phyloP scores from a whole-genome alignment of 2,797 vertebrate genomes.

The Somateria mollissima region DNA sequence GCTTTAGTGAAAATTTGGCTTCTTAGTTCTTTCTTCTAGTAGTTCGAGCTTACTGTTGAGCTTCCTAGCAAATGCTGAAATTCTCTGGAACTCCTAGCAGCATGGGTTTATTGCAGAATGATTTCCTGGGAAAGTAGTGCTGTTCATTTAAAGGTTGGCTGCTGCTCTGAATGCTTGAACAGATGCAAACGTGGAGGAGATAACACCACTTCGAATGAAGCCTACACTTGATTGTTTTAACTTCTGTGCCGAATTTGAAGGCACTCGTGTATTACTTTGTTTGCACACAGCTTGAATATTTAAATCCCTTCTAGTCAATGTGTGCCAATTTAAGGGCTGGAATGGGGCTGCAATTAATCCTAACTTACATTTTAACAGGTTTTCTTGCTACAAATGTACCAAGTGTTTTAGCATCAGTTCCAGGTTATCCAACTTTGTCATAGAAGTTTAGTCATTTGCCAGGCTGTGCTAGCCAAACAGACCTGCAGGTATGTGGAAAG shows the following conservation, averaged over 20 bases:
- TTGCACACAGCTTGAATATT: neutral
- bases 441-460: neutral
- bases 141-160: conserved; percentile 18
- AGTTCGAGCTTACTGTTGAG: neutral
- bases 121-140: conserved; percentile 5
- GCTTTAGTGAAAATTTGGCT: neutral
- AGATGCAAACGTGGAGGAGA: neutral
- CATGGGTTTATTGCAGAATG: conserved; percentile 3
- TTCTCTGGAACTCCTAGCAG: neutral
- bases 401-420: neutral
- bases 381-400: neutral
- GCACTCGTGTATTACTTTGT: neutral
- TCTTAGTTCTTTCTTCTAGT: neutral
- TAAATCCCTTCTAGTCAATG: neutral
- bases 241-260: neutral
- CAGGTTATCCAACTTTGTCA: neutral
- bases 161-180: conserved; percentile 31
- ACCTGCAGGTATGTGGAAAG: neutral
- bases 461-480: neutral
- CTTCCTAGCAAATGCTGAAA: neutral
- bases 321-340: neutral
- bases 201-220: neutral
- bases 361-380: neutral
- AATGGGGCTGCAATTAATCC: neutral
- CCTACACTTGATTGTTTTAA: neutral